Conservation (phyloP, 2,113 vertebrate species). For the Eleginops maclovinus region DNA sequence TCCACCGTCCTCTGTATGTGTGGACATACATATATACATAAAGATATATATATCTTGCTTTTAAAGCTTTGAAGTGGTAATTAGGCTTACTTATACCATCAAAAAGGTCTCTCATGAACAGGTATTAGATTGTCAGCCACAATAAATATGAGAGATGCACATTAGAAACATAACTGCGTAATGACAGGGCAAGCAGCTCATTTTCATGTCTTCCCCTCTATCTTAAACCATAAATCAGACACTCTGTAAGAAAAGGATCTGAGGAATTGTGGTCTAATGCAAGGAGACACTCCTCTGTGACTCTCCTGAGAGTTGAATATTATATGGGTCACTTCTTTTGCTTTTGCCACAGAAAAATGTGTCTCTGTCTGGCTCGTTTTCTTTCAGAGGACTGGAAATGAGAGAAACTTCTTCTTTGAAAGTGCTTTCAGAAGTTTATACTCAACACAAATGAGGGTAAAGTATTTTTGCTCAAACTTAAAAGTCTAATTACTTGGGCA, state of each 20-base stretch:
- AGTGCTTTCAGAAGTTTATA: slow-evolving; percentile 28
- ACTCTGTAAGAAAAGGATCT: slow-evolving; percentile 46
- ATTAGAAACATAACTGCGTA: not conserved
- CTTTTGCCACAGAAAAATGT: slow-evolving; percentile 30
- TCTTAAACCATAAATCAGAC: slow-evolving; percentile 22
- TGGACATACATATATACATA: not conserved
- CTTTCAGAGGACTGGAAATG: not conserved
- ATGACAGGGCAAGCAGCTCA: not conserved
- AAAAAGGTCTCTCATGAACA: not conserved
- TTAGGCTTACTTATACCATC: not conserved
- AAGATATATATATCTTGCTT: not conserved
- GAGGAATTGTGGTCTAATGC: slow-evolving; percentile 29
- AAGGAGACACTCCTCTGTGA: slow-evolving; percentile 27
- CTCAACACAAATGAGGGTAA: slow-evolving; percentile 24
- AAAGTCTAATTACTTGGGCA: not conserved
- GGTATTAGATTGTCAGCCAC: not conserved
- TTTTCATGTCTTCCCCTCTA: slow-evolving; percentile 21
- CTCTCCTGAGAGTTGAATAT: slow-evolving; percentile 50
- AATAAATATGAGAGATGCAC: not conserved
- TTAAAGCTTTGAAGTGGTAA: not conserved
- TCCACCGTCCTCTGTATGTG: not conserved
- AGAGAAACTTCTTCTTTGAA: slow-evolving; percentile 29
- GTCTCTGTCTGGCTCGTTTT: slow-evolving; percentile 6
- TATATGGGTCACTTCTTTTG: slow-evolving; percentile 54
- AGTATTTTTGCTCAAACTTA: slow-evolving; percentile 22